Evolutionary conservation across 2,113 vertebrate genomes (phyloP).

Genomic region (Mesitornis unicolor): DNA sequence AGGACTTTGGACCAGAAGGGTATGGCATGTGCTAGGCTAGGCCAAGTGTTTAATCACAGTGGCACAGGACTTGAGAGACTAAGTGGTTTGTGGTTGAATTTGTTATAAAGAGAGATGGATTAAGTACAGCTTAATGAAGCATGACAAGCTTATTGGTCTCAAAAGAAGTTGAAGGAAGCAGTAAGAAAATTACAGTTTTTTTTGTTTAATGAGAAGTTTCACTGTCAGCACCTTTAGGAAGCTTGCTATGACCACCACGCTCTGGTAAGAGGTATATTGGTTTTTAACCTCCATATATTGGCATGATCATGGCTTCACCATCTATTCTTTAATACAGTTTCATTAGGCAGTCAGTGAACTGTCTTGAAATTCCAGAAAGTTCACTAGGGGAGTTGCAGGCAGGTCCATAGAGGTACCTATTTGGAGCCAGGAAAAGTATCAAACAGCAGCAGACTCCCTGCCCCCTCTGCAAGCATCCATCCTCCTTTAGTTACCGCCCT

Average conservation of each 20-base stretch:
- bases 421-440: not conserved
- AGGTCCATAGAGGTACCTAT: not conserved
- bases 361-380: not conserved
- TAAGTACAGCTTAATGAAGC: not conserved
- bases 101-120: not conserved
- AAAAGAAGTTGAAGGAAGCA: not conserved
- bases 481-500: not conserved
- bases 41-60: not conserved
- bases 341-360: not conserved
- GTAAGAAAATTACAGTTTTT: not conserved
- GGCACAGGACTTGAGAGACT: not conserved
- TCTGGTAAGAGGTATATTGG: not conserved
- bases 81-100: not conserved
- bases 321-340: not conserved
- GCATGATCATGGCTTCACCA: accelerated
- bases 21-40: not conserved
- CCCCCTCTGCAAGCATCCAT: not conserved
- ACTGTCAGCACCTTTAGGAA: not conserved
- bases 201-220: not conserved
- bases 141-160: not conserved
- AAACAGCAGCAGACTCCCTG: not conserved
- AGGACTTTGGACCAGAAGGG: not conserved
- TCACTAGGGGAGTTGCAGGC: not conserved
- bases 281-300: not conserved
- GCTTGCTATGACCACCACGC: not conserved